Base-by-base conservation (phyloP, 1,140 invertebrate species). In the Leptinotarsa texana region DNA sequence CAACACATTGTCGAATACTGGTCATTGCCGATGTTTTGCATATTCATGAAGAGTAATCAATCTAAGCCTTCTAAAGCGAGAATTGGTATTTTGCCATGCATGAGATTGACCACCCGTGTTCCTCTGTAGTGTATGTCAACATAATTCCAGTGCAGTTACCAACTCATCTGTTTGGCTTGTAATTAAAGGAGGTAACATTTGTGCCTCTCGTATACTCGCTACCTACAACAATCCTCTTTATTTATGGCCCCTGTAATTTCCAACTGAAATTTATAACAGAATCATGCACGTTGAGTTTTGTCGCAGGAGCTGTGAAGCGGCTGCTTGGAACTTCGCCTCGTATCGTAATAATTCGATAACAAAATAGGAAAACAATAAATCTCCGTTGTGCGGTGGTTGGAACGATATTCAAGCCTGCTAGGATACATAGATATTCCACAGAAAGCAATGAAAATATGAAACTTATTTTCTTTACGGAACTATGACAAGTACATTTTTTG, bases 151-250 rank as follows among this genome's bases (percentile, higher is more conserved):
- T 15, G 13, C n/a, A 75, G 74, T 77, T 77, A 51, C 63, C 68
- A 77, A 75, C 62, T 77, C 75, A 71, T 77, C 75, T 73, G 76
- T 69, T 76, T 74, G 74, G 79, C 74, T 77, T 74, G 76, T 75
- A 80, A 80, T 79, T 80, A 79, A 75, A 77, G 75, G 74, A 77
- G 77, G 79, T 77, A 80, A 80, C 79, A 80, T 74, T 80, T 80
- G 79, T 74, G 77, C 74, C 72, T 63, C 73, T 80, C 72, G 76
- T 73, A 74, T 75, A 69, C 69, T 15, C 49, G 61, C 75, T 61
- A 75, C 76, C 77, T 78, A 80, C 75, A 80, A 77, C 75, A 76
- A 71, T 73, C 66, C 75, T 70, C 71, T 76, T 81, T 81, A 81
- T 81, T 81, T 81, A 81, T 81, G 74, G 71, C 76, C 72, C 70